Conservation (phyloP, 2,888 invertebrate species). For the Colostygia pectinataria region DNA sequence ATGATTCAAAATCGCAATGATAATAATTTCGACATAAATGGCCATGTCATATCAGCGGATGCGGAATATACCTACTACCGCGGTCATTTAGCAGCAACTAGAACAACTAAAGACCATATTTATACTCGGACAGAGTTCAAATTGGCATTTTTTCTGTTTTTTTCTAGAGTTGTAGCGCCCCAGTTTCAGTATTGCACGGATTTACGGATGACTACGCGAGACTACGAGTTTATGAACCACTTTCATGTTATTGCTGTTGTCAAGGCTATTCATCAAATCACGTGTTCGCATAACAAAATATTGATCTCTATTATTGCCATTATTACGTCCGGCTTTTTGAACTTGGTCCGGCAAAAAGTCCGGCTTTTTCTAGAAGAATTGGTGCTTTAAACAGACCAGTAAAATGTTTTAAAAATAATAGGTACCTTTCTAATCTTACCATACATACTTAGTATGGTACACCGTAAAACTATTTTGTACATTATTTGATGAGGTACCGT, state of each 20-base stretch:
- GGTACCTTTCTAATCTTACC: too few species aligned
- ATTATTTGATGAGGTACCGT: too few species aligned
- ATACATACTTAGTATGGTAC: too few species aligned
- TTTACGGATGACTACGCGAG: conserved; percentile 58
- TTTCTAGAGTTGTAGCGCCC: conserved; percentile 32
- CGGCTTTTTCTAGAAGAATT: too few species aligned
- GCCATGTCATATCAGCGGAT: conserved; percentile 42
- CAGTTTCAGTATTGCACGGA: conserved; percentile 60
- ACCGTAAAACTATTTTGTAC: too few species aligned
- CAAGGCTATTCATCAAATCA: conserved; percentile 1
- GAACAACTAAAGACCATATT: not conserved
- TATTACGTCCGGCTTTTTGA: too few species aligned
- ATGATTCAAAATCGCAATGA: conserved; percentile 33
- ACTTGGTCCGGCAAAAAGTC: too few species aligned
- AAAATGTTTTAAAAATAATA: too few species aligned
- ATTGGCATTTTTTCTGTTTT: not conserved
- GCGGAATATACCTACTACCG: conserved; percentile 21
- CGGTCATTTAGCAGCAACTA: not conserved
- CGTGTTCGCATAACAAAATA: too few species aligned
- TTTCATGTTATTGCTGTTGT: conserved; percentile 32
- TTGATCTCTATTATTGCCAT: too few species aligned
- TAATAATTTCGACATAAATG: conserved; percentile 36
- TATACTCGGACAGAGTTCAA: not conserved
- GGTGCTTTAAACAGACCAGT: too few species aligned
- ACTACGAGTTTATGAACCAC: conserved; percentile 34